A percentile compares a stretch with the other conserved stretches of the same genome.
These are phyloP conservation scores for Heliconius ismenius DNA, from an alignment of 2,888 invertebrate genomes.

Conservation along the genomic window DNA sequence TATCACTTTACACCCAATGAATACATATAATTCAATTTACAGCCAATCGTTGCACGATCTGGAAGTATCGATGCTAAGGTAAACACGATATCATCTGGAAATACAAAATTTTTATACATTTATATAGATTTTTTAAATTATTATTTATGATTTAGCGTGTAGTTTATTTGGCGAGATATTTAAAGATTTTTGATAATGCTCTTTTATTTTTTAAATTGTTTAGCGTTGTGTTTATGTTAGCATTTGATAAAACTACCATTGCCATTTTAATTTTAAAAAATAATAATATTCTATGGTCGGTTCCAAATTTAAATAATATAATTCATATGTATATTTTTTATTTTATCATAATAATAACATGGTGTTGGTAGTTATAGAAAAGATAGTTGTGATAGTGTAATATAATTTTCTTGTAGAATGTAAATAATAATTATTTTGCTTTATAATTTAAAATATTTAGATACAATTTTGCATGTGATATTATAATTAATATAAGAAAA, in stretches of 20 bases:
- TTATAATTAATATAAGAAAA: not conserved
- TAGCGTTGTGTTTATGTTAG: constrained; percentile 43
- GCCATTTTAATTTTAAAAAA: constrained; percentile 24
- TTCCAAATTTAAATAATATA: not conserved
- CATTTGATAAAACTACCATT: constrained; percentile 39
- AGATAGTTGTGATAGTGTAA: not conserved
- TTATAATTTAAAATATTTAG: not conserved
- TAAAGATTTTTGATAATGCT: constrained; percentile 24
- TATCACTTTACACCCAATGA: constrained; percentile 16
- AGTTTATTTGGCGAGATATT: constrained; percentile 33
- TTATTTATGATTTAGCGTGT: constrained; percentile 30
- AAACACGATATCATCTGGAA: constrained; percentile 54
- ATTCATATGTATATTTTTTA: not conserved
- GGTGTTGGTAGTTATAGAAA: constrained; percentile 29
- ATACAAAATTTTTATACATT: constrained; percentile 24
- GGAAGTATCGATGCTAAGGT: constrained; percentile 87
- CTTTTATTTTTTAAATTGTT: constrained; percentile 35
- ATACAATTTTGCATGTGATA: constrained; percentile 8
- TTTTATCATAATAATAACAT: constrained; percentile 6
- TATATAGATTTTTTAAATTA: constrained; percentile 23
- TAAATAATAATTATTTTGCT: constrained; percentile 19
- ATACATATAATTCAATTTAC: constrained; percentile 64
- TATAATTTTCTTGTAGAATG: constrained; percentile 3
- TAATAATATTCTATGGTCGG: not conserved
- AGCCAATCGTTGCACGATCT: constrained; percentile 80